These are phyloP conservation scores for Syndactyla subalaris DNA, from an alignment of 2,797 vertebrate species.

Conservation along the genomic window DNA sequence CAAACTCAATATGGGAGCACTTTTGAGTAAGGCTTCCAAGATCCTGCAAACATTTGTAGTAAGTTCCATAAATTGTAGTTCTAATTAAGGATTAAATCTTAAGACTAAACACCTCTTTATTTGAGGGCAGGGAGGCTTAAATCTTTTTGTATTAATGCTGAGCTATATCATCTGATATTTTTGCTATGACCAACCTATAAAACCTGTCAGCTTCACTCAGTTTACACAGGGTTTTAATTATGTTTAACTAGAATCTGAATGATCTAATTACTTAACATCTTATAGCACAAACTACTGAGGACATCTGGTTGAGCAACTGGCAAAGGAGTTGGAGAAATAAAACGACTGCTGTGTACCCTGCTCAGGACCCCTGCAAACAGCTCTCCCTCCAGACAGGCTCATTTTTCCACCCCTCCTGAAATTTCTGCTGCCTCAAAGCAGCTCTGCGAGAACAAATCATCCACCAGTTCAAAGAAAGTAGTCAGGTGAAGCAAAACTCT, in stretches of 20 bases:
- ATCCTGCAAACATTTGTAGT: constrained; percentile 4
- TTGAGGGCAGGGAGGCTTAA: constrained; percentile 32
- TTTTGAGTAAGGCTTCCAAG: background rate
- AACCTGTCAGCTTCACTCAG: constrained; percentile 76
- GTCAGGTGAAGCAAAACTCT: background rate
- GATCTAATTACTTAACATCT: constrained; percentile 77
- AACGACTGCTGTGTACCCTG: background rate
- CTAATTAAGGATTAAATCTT: constrained; percentile 39
- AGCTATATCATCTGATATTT: constrained; percentile 68
- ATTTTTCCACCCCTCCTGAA: background rate
- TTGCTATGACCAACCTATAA: constrained; percentile 68
- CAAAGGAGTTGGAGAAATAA: background rate
- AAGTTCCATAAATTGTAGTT: constrained; percentile 7
- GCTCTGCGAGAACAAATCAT: background rate
- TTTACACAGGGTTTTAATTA: constrained; percentile 78
- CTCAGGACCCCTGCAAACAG: background rate
- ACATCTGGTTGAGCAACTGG: constrained; percentile 74
- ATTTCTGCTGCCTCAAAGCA: background rate
- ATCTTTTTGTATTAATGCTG: constrained; percentile 54
- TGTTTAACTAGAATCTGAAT: constrained; percentile 77
- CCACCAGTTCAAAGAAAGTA: background rate
- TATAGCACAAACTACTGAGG: constrained; percentile 69
- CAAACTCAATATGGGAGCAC: background rate
- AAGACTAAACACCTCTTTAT: constrained; percentile 39
- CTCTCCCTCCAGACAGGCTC: background rate